A percentile compares a stretch with the other conserved stretches of the same genome.
phyloP scores from a whole-genome alignment of 2,888 invertebrate genomes.

The Acrobasis repandana region DNA sequence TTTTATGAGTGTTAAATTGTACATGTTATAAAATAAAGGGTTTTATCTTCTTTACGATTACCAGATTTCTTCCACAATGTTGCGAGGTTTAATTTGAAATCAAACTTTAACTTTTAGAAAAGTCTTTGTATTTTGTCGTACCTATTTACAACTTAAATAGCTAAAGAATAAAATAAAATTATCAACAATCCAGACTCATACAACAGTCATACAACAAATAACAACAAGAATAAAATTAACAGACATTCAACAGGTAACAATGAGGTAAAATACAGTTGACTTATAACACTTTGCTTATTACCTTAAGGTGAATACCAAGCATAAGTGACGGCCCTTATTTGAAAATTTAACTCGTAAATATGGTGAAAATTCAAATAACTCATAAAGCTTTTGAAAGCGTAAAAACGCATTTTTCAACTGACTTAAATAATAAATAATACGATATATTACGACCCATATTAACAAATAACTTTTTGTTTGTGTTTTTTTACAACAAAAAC shows the following conservation, averaged over 20 bases:
- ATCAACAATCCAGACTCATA: slow-evolving; percentile 34
- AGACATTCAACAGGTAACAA: slow-evolving; percentile 28
- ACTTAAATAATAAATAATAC: no score
- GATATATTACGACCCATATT: no score
- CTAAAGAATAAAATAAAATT: slow-evolving; percentile 45
- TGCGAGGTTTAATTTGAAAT: neutral
- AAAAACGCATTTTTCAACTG: neutral
- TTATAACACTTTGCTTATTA: slow-evolving; percentile 23
- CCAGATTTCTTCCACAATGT: no score
- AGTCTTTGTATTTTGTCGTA: slow-evolving; percentile 13
- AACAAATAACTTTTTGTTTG: no score
- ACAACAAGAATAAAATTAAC: slow-evolving; percentile 35
- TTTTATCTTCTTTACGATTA: no score
- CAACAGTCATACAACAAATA: slow-evolving; percentile 35
- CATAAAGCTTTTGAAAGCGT: no score
- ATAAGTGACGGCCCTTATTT: no score
- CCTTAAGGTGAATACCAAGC: neutral
- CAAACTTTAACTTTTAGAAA: neutral
- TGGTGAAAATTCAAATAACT: no score
- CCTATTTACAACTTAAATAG: slow-evolving; percentile 38
- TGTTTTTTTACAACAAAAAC: no score
- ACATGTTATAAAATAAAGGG: no score
- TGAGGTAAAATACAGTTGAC: slow-evolving; percentile 28
- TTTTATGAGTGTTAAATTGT: no score
- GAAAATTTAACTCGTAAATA: no score